Evolutionary conservation across 1,140 invertebrate species (phyloP).

Genomic region (Mylabris phalerata): DNA sequence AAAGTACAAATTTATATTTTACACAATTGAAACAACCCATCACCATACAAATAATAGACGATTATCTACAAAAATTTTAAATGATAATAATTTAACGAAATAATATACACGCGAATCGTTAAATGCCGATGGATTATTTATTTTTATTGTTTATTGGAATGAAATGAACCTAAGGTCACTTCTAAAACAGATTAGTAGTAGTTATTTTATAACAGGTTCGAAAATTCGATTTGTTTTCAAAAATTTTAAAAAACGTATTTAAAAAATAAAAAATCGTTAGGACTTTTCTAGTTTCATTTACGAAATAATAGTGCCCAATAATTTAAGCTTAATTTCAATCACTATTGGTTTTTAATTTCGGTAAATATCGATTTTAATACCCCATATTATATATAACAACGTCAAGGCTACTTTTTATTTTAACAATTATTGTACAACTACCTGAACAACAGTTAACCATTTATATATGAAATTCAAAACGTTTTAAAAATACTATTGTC

Average conservation of each 20-base stretch:
- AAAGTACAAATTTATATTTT: background rate
- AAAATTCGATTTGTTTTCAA: constrained; percentile 6
- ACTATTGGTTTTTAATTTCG: no score
- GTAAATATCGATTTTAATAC: no score
- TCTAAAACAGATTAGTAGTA: constrained; percentile 22
- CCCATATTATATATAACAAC: constrained; percentile 18
- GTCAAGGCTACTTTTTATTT: constrained; percentile 24
- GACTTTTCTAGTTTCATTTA: no score
- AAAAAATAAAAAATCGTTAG: constrained; percentile 23
- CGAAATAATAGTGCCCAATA: no score
- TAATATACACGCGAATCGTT: background rate
- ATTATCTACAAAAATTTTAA: background rate
- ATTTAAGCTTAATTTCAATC: no score
- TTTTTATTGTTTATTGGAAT: constrained; percentile 4
- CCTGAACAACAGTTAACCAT: constrained; percentile 32
- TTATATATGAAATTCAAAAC: constrained; percentile 32
- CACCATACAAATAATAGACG: constrained; percentile 4
- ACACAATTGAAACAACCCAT: constrained; percentile 8
- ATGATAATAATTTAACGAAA: constrained; percentile 5
- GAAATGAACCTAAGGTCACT: constrained; percentile 24
- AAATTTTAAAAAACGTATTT: constrained; percentile 17
- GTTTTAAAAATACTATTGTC: constrained; percentile 39
- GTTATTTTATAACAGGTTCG: constrained; percentile 22
- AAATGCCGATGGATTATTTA: constrained; percentile 4
- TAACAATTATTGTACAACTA: constrained; percentile 36